Percentiles rank a stretch among this genome's conserved stretches.
These are phyloP conservation scores for Agriopis marginaria DNA, from an alignment of 2,888 invertebrate species.

Conservation along the genomic window DNA sequence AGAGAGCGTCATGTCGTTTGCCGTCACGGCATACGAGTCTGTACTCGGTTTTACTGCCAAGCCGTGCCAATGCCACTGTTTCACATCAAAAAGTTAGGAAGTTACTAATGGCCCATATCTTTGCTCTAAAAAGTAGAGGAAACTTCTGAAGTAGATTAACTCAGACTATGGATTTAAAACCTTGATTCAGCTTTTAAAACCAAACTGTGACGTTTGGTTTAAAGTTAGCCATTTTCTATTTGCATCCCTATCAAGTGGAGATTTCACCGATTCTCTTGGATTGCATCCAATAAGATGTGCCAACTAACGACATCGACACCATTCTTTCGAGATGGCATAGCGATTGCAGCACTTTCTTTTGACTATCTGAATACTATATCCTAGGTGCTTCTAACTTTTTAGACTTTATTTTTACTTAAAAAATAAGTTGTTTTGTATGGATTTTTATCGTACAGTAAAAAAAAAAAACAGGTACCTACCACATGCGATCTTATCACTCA, in stretches of 20 bases:
- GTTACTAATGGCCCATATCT: no score
- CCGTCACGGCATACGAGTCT: no score
- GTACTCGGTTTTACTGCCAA: no score
- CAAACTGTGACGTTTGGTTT: neutral
- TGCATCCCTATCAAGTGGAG: constrained; percentile 12
- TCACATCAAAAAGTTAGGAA: no score
- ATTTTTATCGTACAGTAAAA: no score
- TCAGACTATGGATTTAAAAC: neutral
- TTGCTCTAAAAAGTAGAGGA: neutral
- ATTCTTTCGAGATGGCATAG: constrained; percentile 3
- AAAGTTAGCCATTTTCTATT: constrained; percentile 4
- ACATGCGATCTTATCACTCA: no score
- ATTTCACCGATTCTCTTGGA: constrained; percentile 19
- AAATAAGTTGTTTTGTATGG: no score
- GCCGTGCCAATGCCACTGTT: no score
- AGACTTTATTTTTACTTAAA: neutral
- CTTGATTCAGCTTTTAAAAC: neutral
- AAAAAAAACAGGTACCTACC: no score
- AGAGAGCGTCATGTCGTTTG: no score
- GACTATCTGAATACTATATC: neutral
- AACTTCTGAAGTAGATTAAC: neutral
- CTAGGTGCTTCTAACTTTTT: neutral
- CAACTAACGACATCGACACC: constrained; percentile 14
- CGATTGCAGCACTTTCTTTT: constrained; percentile 1
- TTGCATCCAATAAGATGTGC: constrained; percentile 21